Evolutionary conservation across 2,797 vertebrate species (phyloP), one percentile per base, ranked within the genome.

Genomic region (Phataginus tricuspis): DNA sequence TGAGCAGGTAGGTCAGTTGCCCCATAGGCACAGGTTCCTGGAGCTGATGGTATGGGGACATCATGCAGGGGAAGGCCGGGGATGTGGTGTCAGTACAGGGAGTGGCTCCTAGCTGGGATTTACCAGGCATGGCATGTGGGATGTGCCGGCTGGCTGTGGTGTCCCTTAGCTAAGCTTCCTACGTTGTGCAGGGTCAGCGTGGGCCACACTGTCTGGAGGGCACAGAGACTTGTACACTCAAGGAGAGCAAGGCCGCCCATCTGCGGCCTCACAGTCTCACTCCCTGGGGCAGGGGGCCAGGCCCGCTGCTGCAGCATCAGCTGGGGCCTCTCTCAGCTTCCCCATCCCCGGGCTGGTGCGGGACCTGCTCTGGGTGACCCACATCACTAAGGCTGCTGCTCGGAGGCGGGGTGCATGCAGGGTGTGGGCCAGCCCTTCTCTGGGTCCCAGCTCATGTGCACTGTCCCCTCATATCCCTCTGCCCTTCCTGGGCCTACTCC

Each of bases 301-400:
- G 34, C 6, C 57, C 0, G 53, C 21, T 9, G 19, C 27, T 8
- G 3, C 66, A 51, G 15, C 37, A 31, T 29, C 7, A 9, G 21
- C 55, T 2, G 14, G 45, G 13, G 21, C 27, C 45, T n/a, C n/a
- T 34, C 34, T 55, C 4, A 8, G 75, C 59, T 86, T 74, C 61
- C 72, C 59, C 13, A 11, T 12, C 53, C 29, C 16, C 23, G 12
- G 23, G 31, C 42, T 4, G 10, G 27, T 29, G n/a, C n/a, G 2
- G 2, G 23, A 11, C 14, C 59, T 25, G 21, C 42, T 90, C n/a
- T 37, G 21, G 78, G n/a, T 9, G n/a, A 68, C 45, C 14, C 7
- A 5, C 2, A 0, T 27, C 16, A 9, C 19, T 0, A 2, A 61
- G 19, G 39, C 18, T 45, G 57, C 39, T 27, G 8, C 49, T 21